Evolutionary conservation across 2,797 vertebrate species (phyloP).

Genomic region (Acrocephalus scirpaceus): DNA sequence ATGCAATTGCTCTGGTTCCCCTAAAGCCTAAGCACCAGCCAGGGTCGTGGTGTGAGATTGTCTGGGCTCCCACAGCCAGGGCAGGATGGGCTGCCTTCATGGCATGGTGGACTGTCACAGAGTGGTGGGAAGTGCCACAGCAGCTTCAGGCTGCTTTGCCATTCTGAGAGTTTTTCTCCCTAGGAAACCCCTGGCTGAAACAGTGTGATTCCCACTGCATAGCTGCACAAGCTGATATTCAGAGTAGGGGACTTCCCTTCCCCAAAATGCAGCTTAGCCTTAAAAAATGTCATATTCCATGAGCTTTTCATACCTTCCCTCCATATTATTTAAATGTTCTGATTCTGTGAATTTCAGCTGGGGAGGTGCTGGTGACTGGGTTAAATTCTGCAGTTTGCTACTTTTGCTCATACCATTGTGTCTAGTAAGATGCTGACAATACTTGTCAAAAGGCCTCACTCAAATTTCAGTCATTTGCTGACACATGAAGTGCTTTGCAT

Average conservation of each 20-base stretch:
- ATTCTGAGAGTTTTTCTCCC: not conserved
- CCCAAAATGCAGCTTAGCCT: not conserved
- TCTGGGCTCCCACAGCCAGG: not conserved
- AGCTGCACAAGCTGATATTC: not conserved
- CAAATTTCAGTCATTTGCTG: not conserved
- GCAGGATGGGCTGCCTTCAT: not conserved
- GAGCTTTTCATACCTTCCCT: not conserved
- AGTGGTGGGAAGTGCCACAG: not conserved
- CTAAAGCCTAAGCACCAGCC: not conserved
- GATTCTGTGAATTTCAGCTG: not conserved
- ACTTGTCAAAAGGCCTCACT: not conserved
- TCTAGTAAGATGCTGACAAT: not conserved
- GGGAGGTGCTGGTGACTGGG: not conserved
- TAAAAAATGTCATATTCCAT: not conserved
- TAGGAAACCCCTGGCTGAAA: not conserved
- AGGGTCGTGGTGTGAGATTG: not conserved
- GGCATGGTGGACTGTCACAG: rapidly evolving
- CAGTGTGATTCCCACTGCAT: rapidly evolving
- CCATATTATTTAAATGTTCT: not conserved
- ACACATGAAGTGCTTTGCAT: not conserved
- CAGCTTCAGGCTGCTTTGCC: not conserved
- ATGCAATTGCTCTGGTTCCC: not conserved
- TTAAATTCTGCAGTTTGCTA: not conserved
- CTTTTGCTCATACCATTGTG: not conserved
- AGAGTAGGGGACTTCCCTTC: not conserved